Evolutionary conservation across 2,797 vertebrate species (phyloP).

Genomic region (Neosilurus mollespiculum): DNA sequence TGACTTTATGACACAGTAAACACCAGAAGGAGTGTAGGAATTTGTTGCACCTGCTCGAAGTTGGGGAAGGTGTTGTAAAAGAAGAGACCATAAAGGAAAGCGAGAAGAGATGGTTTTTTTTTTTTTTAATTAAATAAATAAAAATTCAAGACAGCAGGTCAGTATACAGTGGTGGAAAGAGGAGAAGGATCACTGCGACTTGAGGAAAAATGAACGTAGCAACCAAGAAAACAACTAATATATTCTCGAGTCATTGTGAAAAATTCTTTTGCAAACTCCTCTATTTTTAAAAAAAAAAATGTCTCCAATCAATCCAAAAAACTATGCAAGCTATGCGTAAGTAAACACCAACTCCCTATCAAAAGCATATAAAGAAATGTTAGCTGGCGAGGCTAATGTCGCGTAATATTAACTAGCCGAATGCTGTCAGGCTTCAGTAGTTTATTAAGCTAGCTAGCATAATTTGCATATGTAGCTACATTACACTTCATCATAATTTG

Average conservation of each 20-base stretch:
- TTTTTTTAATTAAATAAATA: no score
- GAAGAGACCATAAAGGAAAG: constrained; percentile 9
- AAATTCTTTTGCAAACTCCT: not conserved
- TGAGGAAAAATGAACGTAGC: not conserved
- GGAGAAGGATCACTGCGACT: not conserved
- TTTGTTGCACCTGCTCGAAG: not conserved
- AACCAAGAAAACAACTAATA: not conserved
- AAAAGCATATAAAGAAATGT: not conserved
- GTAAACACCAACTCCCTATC: not conserved
- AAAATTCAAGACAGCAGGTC: not conserved
- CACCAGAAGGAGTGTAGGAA: constrained; percentile 27
- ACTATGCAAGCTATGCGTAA: not conserved
- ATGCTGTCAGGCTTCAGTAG: not conserved
- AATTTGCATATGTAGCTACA: not conserved
- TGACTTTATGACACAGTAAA: constrained; percentile 47
- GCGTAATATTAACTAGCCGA: not conserved
- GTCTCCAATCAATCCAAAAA: not conserved
- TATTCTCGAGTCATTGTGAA: not conserved
- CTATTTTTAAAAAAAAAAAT: not conserved
- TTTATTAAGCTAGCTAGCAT: not conserved
- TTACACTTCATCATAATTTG: not conserved
- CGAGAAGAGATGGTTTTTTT: constrained; percentile 5
- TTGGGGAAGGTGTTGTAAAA: constrained; percentile 28
- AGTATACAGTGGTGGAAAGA: not conserved
- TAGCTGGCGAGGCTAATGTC: not conserved